A percentile compares a stretch with the other conserved stretches of the same genome.
Evolutionary conservation across 1,140 invertebrate species (phyloP).

Genomic region (Polypedilum pembai): DNA sequence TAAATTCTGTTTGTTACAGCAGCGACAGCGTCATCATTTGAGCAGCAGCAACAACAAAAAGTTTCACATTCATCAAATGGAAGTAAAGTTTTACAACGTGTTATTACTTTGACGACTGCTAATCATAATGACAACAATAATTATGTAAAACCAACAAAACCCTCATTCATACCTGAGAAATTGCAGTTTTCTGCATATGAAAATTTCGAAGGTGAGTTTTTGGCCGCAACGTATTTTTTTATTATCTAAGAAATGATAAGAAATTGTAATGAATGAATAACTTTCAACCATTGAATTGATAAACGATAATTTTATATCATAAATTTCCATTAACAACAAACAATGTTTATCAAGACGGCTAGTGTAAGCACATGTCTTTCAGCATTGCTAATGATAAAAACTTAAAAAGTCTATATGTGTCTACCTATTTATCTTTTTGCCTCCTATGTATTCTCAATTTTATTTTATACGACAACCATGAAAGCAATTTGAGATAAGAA

Average conservation of each 20-base stretch:
- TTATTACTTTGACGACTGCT: not conserved
- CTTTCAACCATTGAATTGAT: not conserved
- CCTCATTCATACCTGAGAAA: slow-evolving; percentile 58
- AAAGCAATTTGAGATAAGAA: too few relatives aligned
- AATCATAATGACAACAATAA: slow-evolving; percentile 14
- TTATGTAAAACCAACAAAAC: slow-evolving; percentile 1
- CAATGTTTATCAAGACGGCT: not conserved
- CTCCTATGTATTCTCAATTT: too few relatives aligned
- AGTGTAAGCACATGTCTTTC: not conserved
- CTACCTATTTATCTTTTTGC: too few relatives aligned
- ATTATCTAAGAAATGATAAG: not conserved
- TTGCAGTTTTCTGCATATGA: slow-evolving; percentile 74
- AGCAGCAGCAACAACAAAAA: not conserved
- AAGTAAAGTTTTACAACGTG: not conserved
- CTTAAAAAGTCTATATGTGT: too few relatives aligned
- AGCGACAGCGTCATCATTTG: not conserved
- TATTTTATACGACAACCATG: too few relatives aligned
- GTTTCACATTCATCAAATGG: not conserved
- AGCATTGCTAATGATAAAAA: not conserved
- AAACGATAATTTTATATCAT: not conserved
- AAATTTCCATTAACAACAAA: slow-evolving; percentile 12
- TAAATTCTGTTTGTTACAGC: not conserved
- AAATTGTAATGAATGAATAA: slow-evolving; percentile 12
- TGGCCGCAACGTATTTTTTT: not conserved
- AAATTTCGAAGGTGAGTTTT: slow-evolving; percentile 76